Base-by-base conservation (phyloP, 2,113 vertebrate species). In the Tretioscincus oriximinensis region DNA sequence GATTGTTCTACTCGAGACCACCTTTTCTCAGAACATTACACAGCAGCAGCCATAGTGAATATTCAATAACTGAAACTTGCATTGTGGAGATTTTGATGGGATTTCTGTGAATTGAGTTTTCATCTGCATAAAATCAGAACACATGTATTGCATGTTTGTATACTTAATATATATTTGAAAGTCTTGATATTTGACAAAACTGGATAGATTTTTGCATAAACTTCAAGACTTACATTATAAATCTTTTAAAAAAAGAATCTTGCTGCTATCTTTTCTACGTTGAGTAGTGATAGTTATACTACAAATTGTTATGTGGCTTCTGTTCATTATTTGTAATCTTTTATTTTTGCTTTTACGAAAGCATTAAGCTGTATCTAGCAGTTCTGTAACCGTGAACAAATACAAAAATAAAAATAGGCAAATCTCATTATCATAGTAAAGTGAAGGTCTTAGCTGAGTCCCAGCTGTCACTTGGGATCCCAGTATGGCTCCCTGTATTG, bases 401-500 rank as follows among this genome's bases (percentile, higher is more conserved):
- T 41, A 21, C 67, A 47, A 66, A 74, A 81, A n/a, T 67, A 76
- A 4, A 76, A 66, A 67, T 10, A 28, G 7, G 41, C 31, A 84
- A 73, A 77, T 73, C 54, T 54, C 67, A 69, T 76, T 60, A 29
- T 74, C 51, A 8, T 58, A 31, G 4, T 0, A 1, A 26, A 78
- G 75, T 77, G 74, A 72, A 90, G 76, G 2, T 45, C 74, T 84
- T 84, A 71, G 20, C 31, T 61, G 84, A 72, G 24, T 41, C 67
- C 66, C 74, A 84, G 82, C 68, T 82, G 69, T 51, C 22, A 1
- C 12, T 73, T 16, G 58, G 20, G 7, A 86, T 66, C 66, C 76
- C 73, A 75, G 1, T 71, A 58, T 58, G 60, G 51, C 31, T 90
- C 80, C 60, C 54, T n/a, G 78, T 1, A 66, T 28, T 72, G 61